A percentile compares a stretch with the other conserved stretches of the same genome.
These are phyloP conservation scores for Pantelozetes paolii DNA, from an alignment of 2,888 invertebrate species.

Conservation along the genomic window DNA sequence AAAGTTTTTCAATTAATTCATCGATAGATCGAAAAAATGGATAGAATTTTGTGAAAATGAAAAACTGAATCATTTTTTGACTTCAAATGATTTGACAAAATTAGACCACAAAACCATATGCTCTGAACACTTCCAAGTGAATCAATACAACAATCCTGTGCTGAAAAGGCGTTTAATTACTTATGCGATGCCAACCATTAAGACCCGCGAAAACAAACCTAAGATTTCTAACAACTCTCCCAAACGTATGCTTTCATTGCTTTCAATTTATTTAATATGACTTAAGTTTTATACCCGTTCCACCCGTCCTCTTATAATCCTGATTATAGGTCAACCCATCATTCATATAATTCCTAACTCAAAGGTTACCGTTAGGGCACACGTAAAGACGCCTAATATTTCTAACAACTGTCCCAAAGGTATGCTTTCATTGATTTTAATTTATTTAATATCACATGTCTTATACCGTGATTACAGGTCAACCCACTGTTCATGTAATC, in stretches of 20 bases:
- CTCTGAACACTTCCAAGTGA: slow-evolving; percentile 26
- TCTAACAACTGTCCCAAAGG: background rate
- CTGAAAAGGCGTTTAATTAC: slow-evolving; percentile 11
- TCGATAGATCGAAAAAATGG: slow-evolving; percentile 6
- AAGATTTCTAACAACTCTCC: background rate
- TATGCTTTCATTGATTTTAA: background rate
- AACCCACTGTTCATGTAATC: background rate
- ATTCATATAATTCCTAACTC: slow-evolving; percentile 8
- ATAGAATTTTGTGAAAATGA: slow-evolving; percentile 24
- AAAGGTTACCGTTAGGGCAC: background rate
- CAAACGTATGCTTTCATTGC: background rate
- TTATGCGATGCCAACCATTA: slow-evolving; percentile 22
- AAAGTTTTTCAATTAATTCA: no score
- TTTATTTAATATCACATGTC: background rate
- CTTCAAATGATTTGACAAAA: background rate
- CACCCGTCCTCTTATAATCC: no score
- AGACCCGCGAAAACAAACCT: background rate
- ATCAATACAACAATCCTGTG: slow-evolving; percentile 21
- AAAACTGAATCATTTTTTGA: background rate
- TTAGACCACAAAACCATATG: slow-evolving; percentile 24
- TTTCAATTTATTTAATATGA: background rate
- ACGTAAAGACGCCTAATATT: background rate
- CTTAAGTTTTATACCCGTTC: no score
- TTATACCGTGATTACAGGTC: background rate
- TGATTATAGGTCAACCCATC: background rate